phyloP scores from a whole-genome alignment of 1,140 invertebrate genomes.

The Bombus superbus region DNA sequence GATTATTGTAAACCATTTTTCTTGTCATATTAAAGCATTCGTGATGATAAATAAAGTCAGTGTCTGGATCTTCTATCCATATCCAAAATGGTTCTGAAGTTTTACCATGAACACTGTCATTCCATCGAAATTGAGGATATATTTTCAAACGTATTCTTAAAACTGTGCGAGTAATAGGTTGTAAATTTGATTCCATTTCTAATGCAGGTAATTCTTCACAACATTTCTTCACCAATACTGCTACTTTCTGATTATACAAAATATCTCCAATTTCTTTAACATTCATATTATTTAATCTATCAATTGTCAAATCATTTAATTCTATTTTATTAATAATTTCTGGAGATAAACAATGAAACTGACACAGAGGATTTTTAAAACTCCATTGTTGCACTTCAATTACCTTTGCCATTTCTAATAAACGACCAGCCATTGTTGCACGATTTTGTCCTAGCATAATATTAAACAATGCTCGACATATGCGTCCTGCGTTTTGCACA shows the following conservation, averaged over 20 bases:
- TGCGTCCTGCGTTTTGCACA: constrained; percentile 95
- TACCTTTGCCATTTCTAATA: constrained; percentile 94
- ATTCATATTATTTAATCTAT: constrained; percentile 93
- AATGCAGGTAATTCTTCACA: constrained; percentile 93
- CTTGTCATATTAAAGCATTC: constrained; percentile 95
- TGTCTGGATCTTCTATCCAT: constrained; percentile 98
- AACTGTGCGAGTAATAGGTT: constrained; percentile 97
- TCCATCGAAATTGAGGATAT: constrained; percentile 94
- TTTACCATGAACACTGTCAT: constrained; percentile 94
- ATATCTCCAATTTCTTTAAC: constrained; percentile 92
- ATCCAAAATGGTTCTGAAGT: constrained; percentile 97
- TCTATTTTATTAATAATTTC: constrained; percentile 94
- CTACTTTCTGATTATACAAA: constrained; percentile 90
- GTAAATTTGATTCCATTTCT: constrained; percentile 91
- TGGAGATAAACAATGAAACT: constrained; percentile 91
- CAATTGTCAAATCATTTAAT: constrained; percentile 87
- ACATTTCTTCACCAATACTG: constrained; percentile 90
- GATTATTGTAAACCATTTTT: constrained; percentile 90
- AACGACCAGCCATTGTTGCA: constrained; percentile 92
- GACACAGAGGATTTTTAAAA: constrained; percentile 92
- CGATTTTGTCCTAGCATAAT: constrained; percentile 95
- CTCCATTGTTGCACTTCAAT: constrained; percentile 95
- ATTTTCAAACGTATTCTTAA: constrained; percentile 93
- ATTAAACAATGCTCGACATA: constrained; percentile 96
- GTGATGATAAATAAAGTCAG: constrained; percentile 97